A percentile compares a stretch with the other conserved stretches of the same genome.
Evolutionary conservation across 2,113 vertebrate genomes (phyloP).

Genomic region (Eudyptes chrysolophus): DNA sequence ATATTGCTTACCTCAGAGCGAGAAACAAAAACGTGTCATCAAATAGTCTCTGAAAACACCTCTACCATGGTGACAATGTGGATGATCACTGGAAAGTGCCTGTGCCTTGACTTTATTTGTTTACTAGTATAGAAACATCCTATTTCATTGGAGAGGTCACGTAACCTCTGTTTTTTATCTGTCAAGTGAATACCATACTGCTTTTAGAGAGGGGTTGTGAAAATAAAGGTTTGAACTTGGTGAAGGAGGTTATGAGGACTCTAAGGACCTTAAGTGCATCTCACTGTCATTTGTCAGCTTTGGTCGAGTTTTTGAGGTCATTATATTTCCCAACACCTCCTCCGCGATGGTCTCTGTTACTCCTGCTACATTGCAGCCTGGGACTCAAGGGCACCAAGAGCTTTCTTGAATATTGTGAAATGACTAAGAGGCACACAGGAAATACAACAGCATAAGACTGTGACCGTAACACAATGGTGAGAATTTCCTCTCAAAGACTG

Average conservation of each 20-base stretch:
- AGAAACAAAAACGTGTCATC: background rate
- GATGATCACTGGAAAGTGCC: background rate
- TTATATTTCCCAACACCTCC: background rate
- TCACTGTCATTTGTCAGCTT: background rate
- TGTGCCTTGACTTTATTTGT: background rate
- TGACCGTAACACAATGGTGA: background rate
- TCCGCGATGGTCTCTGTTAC: fast-evolving
- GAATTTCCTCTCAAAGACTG: background rate
- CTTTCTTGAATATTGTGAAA: background rate
- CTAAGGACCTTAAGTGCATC: background rate
- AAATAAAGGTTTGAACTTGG: background rate
- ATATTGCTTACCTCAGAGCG: background rate
- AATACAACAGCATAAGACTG: background rate
- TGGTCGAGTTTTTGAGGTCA: background rate
- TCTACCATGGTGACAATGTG: background rate
- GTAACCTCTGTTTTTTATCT: background rate
- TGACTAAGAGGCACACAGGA: background rate
- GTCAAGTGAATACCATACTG: background rate
- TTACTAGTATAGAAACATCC: background rate
- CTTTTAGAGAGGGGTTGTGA: background rate
- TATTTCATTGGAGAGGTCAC: background rate
- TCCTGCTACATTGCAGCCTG: background rate
- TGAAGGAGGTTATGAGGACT: background rate
- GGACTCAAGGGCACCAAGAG: background rate
- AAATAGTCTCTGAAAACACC: background rate